Percentiles rank a stretch among this genome's conserved stretches.
Conservation (phyloP, 2,797 vertebrate species). For the Austrolebias charrua region DNA sequence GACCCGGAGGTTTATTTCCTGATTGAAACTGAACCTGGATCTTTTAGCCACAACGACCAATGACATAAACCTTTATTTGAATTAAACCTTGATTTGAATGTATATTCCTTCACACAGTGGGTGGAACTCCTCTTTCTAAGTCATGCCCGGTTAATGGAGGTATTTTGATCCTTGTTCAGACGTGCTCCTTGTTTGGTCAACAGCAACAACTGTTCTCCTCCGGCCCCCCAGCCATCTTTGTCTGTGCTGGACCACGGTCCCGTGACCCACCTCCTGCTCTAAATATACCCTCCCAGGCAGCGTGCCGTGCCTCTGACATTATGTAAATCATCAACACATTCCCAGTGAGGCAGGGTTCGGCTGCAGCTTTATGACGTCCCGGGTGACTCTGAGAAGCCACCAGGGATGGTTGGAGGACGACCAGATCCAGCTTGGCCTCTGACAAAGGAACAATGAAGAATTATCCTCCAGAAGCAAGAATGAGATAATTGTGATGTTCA, state of each 20-base stretch:
- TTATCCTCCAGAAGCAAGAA: not conserved
- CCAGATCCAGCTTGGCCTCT: not conserved
- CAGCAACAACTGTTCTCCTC: constrained; percentile 25
- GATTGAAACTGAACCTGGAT: too few relatives aligned
- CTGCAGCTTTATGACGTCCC: constrained; percentile 21
- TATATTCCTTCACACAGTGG: not conserved
- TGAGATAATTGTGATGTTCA: not conserved
- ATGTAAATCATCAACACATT: constrained; percentile 49
- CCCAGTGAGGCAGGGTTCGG: constrained; percentile 25
- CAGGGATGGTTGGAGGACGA: constrained; percentile 10
- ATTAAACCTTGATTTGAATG: not conserved
- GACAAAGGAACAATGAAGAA: constrained; percentile 1
- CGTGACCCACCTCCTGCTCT: constrained; percentile 54
- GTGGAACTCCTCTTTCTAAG: not conserved
- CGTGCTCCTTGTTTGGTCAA: constrained; percentile 36
- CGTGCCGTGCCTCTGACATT: constrained; percentile 47
- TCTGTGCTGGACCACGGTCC: constrained; percentile 53
- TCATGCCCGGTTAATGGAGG: not conserved
- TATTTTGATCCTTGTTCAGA: constrained; percentile 19
- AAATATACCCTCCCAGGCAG: constrained; percentile 62
- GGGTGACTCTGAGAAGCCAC: constrained; percentile 11
- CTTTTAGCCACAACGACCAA: too few relatives aligned
- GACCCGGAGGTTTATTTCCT: too few relatives aligned
- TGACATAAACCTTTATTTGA: not conserved
- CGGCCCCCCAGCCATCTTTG: constrained; percentile 60